Evolutionary conservation across 2,797 vertebrate species (phyloP), one percentile per base, ranked within the genome.

Genomic region (Euthynnus affinis): DNA sequence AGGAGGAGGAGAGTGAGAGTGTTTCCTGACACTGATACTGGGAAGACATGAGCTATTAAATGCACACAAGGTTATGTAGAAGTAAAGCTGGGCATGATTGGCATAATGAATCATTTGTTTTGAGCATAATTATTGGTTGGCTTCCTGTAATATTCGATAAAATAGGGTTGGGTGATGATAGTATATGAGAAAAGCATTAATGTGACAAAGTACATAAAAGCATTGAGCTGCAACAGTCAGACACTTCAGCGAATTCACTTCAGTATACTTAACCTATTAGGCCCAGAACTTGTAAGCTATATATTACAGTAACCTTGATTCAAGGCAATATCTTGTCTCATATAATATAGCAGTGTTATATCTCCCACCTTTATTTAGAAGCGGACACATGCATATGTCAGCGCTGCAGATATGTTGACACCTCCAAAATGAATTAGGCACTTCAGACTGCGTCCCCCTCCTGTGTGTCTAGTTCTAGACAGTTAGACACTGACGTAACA

Each of bases 391-490:
- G 8, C 8, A 32, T 62, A 8, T 66, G 5, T 63, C 12, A 44
- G 10, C n/a, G 55, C 1, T 68, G 48, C 61, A 59, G 67, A 59
- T 64, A 27, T 59, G 27, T 44, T 55, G 22, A 62, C 25, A 29
- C 27, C 27, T 48, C 23, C 1, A 60, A 75, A 71, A 65, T 76
- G 0, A 71, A 68, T 68, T 34, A 37, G n/a, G 34, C 32, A 9
- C 13, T 72, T 12, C 63, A 69, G 67, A 68, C 70, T 44, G 20
- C 67, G 14, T 61, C 27, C 25, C 51, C 23, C 15, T 53, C 22
- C 34, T 29, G 18, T 66, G 67, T 77, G 64, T 73, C 60, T 78
- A 1, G 1, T 44, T 55, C 23, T 46, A 77, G 66, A 72, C 53
- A 40, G 14, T 0, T 15, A 80, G 29, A 62, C n/a, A n/a, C 48